Evolutionary conservation across 2,797 vertebrate genomes (phyloP), one percentile per base, ranked within the genome.

Genomic region (Rallus crepitans): DNA sequence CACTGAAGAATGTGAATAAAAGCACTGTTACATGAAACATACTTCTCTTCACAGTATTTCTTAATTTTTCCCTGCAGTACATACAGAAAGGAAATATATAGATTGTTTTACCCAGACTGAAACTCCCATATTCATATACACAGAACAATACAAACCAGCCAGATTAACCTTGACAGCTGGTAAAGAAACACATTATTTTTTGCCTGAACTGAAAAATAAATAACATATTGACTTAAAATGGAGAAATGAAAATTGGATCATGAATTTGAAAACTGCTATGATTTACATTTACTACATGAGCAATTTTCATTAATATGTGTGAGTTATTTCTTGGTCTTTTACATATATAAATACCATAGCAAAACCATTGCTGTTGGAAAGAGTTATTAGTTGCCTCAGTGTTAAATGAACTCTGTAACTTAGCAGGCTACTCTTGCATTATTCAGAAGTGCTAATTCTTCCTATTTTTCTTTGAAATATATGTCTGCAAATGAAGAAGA

Each of bases 61-160:
- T 24, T 56, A 7, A 9, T 53, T 78, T 60, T 90, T 57, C 14
- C 12, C 14, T 39, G 10, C 30, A 28, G 12, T 45, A 48, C 7
- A 21, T 31, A 20, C 3, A 11, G 2, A 68, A 31, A 55, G 35
- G 71, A 28, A 28, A 71, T 55, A 31, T 4, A 15, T 0, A 1
- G 2, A 6, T 23, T 25, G n/a, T 52, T 82, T 24, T 4, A 42
- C 35, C 4, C 14, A 80, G 11, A n/a, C 3, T 68, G 3, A 60
- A 84, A 60, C 57, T 56, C 12, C 59, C 2, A 18, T 48, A 28
- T 33, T 31, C 6, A 55, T 53, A 81, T 23, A 78, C 15, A 64
- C 4, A 48, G 24, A 50, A 35, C 15, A n/a, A 42, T 31, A 25
- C 12, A 48, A 79, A 86, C 2, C 4, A 50, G n/a, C 37, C 37